Evolutionary conservation across 2,888 invertebrate genomes (phyloP), one percentile per base, ranked within the genome.

Genomic region (Stenichneumon culpator): DNA sequence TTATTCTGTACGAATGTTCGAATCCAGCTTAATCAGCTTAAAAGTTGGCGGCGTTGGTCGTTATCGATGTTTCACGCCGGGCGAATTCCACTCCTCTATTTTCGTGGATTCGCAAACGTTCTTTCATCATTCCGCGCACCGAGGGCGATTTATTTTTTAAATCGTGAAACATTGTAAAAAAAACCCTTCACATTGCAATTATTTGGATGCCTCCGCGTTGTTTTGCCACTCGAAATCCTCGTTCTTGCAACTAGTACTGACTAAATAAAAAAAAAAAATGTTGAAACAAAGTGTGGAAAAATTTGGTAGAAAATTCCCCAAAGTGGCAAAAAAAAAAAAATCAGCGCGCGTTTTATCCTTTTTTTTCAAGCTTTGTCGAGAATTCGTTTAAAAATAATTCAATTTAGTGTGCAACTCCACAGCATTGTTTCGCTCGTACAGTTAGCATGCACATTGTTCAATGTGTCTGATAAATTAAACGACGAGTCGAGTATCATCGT

Each of bases 381-480:
- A 73, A 80, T 63, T 60, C 60, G 32, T 22, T 16, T 57, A 11
- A 36, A 69, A 83, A 79, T 63, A 73, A 73, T 78, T 39, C 22
- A 19, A 39, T 57, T 50, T 44, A 16, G 4, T 22, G 52, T 68
- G 75, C 68, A 67, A 57, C 36, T 63, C 57, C 44, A 47, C 36
- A 11, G 28, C 22, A 1, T 19, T 3, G 22, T 14, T 3, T 2
- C 36, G 50, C 50, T 52, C 67, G 65, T 75, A 65, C 50, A 36
- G 52, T 52, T 25, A 22, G 25, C 57, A 25, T 57, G 22, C 57
- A 5, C 39, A 39, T 39, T 39, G 39, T 39, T 39, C 39, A 25
- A 25, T 57, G 52, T 52, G 44, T 82, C 78, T 73, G 82, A 73
- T 82, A 68, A 78, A 82, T 82, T 82, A 73, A 82, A 78, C 78